A percentile compares a stretch with the other conserved stretches of the same genome.
These are phyloP conservation scores for Scelioninae gen. 1 DNA, from an alignment of 2,888 invertebrate genomes.

Conservation along the genomic window DNA sequence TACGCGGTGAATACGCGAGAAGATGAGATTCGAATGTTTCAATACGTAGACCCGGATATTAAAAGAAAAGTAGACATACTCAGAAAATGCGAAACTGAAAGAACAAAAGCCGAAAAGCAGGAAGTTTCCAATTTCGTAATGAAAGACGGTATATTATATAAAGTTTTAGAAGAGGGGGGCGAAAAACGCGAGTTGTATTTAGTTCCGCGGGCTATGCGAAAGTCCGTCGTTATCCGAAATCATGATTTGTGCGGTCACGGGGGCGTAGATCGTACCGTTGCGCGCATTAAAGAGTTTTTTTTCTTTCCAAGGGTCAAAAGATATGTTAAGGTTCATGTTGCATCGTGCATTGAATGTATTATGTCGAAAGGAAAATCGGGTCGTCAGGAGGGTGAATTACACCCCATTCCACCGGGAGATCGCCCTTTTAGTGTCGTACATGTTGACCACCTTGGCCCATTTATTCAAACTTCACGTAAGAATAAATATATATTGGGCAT, in stretches of 20 bases:
- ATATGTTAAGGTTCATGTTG: slow-evolving; percentile 62
- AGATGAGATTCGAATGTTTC: slow-evolving; percentile 16
- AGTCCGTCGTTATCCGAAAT: slow-evolving; percentile 15
- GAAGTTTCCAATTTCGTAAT: slow-evolving; percentile 1
- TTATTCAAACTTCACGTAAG: slow-evolving; percentile 28
- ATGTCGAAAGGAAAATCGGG: slow-evolving; percentile 15
- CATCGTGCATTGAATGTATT: slow-evolving; percentile 42
- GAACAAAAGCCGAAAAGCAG: neutral
- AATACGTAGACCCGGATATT: slow-evolving; percentile 7
- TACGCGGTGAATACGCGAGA: neutral
- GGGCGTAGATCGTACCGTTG: slow-evolving; percentile 35
- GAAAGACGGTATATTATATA: neutral
- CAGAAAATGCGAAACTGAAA: neutral
- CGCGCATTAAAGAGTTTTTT: slow-evolving; percentile 55
- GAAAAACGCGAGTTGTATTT: neutral
- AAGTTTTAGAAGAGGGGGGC: neutral
- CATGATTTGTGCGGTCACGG: slow-evolving; percentile 64
- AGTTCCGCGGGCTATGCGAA: slow-evolving; percentile 13
- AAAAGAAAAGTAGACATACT: slow-evolving; percentile 5
- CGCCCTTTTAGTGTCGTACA: slow-evolving; percentile 65
- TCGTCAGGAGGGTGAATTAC: slow-evolving; percentile 47
- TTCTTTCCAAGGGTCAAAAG: slow-evolving; percentile 64
- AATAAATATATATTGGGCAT: slow-evolving; percentile 68
- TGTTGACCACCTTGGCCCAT: slow-evolving; percentile 70
- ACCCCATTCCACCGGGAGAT: slow-evolving; percentile 66